Conservation (phyloP, 2,113 vertebrate genomes). For the Cryptomyrus ogoouensis region DNA sequence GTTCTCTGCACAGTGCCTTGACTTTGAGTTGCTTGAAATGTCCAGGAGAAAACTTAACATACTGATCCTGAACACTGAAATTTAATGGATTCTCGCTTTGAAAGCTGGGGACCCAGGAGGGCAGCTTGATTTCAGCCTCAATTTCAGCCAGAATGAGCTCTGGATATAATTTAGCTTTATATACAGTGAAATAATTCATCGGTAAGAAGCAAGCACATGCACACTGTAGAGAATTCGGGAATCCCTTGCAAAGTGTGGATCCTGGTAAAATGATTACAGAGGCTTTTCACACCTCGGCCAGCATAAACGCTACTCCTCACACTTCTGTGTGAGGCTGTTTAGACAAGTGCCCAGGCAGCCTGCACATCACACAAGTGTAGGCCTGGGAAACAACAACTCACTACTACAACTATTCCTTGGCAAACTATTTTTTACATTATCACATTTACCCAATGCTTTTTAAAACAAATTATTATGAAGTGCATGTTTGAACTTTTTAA, state of each 20-base stretch:
- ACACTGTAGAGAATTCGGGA: background rate
- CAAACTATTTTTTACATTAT: background rate
- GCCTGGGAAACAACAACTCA: slow-evolving; percentile 33
- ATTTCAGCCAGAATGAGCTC: background rate
- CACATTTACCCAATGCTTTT: background rate
- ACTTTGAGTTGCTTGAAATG: background rate
- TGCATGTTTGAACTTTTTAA: background rate
- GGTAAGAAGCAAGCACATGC: background rate
- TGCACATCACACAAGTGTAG: slow-evolving; percentile 29
- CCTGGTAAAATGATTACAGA: slow-evolving; percentile 41
- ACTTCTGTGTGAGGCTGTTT: slow-evolving; percentile 57
- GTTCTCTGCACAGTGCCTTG: background rate
- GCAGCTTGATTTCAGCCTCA: background rate
- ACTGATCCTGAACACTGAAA: background rate
- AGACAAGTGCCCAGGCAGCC: slow-evolving; percentile 40
- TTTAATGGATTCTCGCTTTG: background rate
- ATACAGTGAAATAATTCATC: background rate
- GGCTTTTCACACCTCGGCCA: slow-evolving; percentile 54
- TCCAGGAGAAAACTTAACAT: background rate
- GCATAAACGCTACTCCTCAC: slow-evolving; percentile 58
- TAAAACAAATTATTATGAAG: background rate
- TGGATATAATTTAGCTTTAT: background rate
- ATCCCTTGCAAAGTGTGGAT: background rate
- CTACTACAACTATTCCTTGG: background rate
- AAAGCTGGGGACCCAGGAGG: background rate